Evolutionary conservation across 1,140 invertebrate genomes (phyloP), one percentile per base, ranked within the genome.

Genomic region (Eubasilissa regina): DNA sequence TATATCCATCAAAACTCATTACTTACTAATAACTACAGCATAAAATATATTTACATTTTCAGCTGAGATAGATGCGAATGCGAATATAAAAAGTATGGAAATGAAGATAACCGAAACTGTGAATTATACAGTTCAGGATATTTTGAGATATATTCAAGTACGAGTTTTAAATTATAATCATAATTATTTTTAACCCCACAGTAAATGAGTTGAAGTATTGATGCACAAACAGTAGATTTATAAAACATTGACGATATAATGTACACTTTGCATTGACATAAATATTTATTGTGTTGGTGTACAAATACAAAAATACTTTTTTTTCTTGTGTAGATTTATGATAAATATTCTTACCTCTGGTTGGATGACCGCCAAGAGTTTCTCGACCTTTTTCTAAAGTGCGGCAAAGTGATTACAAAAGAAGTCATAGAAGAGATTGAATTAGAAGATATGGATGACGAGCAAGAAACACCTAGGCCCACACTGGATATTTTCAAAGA

Each of bases 291-390:
- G n/a, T n/a, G n/a, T n/a, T 66, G 35, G 10, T 35, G 12, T 35
- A 0, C 11, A 1, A 7, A 21, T 35, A 25, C n/a, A 66, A 10
- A n/a, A 8, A 35, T n/a, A 25, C 15, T 15, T 70, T 47, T 73
- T 25, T 9, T 70, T n/a, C n/a, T 70, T 70, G 66, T 62, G 19
- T 10, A 77, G 58, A 77, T 64, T 13, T 89, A 88, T 75, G 87
- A 89, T 72, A 88, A 87, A 44, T 89, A 90, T 83, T 86, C 91
- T n/a, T 93, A 92, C 68, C 84, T 94, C 15, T 95, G 94, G 94
- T 85, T 91, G 66, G 93, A 93, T 84, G 92, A 94, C 84, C 85
- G 92, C 25, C 89, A 92, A 70, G 92, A 93, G 81, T 92, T 92
- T 72, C 87, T 94, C 83, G 84, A 89, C 8, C 89, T 91, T 80